A percentile compares a stretch with the other conserved stretches of the same genome.
These are phyloP conservation scores for Emydoidea blandingii DNA, from an alignment of 2,797 vertebrate species.

Conservation along the genomic window DNA sequence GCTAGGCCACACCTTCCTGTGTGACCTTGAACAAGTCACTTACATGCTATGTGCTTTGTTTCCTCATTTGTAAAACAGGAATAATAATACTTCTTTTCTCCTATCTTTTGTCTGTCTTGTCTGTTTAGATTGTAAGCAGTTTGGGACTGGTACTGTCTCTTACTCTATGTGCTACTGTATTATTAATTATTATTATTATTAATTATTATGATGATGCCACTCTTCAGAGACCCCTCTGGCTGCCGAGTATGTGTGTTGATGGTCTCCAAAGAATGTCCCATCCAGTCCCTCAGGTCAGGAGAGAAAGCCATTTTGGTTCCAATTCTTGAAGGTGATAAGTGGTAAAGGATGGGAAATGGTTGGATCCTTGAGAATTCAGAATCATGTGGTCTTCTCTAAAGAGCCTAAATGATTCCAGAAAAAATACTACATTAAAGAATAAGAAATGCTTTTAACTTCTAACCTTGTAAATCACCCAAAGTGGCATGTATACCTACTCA, in stretches of 20 bases:
- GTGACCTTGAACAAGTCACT: slow-evolving; percentile 15
- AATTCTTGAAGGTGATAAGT: neutral
- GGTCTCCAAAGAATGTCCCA: neutral
- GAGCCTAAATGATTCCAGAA: neutral
- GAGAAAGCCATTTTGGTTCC: neutral
- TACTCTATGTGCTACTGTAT: neutral
- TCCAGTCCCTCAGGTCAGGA: neutral
- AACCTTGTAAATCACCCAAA: neutral
- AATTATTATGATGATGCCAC: too few relatives aligned
- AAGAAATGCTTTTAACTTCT: neutral
- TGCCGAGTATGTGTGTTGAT: neutral
- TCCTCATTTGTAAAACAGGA: neutral
- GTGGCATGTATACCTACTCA: neutral
- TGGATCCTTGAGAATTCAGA: neutral
- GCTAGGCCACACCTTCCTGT: neutral
- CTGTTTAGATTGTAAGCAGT: neutral
- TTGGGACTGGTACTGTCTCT: neutral
- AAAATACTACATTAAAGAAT: neutral
- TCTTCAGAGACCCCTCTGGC: neutral
- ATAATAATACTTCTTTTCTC: neutral
- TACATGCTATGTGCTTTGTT: neutral
- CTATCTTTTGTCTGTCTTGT: neutral
- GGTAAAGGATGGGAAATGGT: neutral
- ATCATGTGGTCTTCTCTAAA: neutral
- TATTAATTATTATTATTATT: neutral